Base-by-base conservation (phyloP, 2,113 vertebrate species). In the Microcebus tavaratra region DNA sequence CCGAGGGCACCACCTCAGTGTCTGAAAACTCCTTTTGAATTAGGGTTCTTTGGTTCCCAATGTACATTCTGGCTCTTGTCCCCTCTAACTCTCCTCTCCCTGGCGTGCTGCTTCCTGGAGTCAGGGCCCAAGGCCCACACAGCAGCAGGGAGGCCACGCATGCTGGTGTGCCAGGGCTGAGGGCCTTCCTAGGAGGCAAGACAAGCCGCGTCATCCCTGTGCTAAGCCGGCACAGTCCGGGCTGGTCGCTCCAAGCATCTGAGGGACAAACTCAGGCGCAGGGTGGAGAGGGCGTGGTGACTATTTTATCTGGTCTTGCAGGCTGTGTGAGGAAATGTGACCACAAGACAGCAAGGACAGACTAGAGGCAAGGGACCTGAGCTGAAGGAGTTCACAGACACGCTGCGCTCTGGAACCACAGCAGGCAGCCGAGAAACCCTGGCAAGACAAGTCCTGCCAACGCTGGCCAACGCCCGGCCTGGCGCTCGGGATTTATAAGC, bases 401-500 rank as follows among this genome's bases (percentile, higher is more conserved):
- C 81, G 31, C 2, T 23, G 76, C 36, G 27, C 68, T 86, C 57
- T 85, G 90, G 5, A 0, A 59, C 25, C 57, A 78, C 14, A 53
- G 55, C 29, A 72, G 50, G 53, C 14, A 6, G 29, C 53, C 57
- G 59, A 50, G n/a, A 88, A 93, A 67, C 9, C 50, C 50, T 0
- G 0, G 21, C 72, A 75, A 97, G 94, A 67, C 50, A 94, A 68
- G 92, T 39, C 88, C 76, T 84, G 45, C 39, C 96, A 97, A 97
- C 97, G 98, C 92, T 96, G 98, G 98, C 98, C 98, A 98, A 96
- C 68, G 81, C 80, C 84, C 13, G 39, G 6, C 94, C 97, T 97
- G 97, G 98, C 97, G 92, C 98, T 84, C 94, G 91, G 96, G 97
- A 97, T 94, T 97, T 98, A 97, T 90, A 98, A 98, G 97, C 90